Conservation (phyloP, 2,797 vertebrate genomes). For the Gadopsis bispinosus region DNA sequence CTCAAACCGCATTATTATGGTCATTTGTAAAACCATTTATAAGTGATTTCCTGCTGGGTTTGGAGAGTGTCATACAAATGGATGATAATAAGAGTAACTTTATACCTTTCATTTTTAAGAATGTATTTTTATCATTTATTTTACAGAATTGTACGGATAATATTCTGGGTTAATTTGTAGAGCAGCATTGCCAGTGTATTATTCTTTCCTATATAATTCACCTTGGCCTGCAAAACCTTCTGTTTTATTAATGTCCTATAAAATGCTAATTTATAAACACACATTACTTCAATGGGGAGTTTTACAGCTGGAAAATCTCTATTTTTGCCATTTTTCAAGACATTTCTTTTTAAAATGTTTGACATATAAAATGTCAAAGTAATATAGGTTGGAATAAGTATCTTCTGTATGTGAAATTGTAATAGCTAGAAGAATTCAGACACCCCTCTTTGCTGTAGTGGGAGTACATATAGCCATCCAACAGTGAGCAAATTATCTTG, state of each 20-base stretch:
- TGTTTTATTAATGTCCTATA: constrained; percentile 13
- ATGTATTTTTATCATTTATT: not conserved
- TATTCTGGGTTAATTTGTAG: constrained; percentile 6
- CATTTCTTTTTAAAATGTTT: too few species aligned
- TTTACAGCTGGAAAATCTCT: too few species aligned
- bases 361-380: too few species aligned
- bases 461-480: constrained; percentile 4
- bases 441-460: constrained; percentile 4
- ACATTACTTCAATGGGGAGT: too few species aligned
- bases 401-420: too few species aligned
- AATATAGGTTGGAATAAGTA: too few species aligned
- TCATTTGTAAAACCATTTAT: constrained; percentile 28
- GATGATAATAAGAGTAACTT: constrained; percentile 1
- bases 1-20: constrained; percentile 22
- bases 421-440: not conserved
- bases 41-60: constrained; percentile 11
- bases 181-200: constrained; percentile 23
- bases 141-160: constrained; percentile 4
- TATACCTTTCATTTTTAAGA: not conserved
- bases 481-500: constrained; percentile 19
- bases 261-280: constrained; percentile 28
- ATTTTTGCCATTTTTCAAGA: too few species aligned
- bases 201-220: constrained; percentile 20
- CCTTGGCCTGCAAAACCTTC: not conserved
- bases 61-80: constrained; percentile 9